Percentiles rank a stretch among this genome's conserved stretches.
Conservation (phyloP, 2,888 invertebrate genomes). For the Venustoraphidia nigricollis region DNA sequence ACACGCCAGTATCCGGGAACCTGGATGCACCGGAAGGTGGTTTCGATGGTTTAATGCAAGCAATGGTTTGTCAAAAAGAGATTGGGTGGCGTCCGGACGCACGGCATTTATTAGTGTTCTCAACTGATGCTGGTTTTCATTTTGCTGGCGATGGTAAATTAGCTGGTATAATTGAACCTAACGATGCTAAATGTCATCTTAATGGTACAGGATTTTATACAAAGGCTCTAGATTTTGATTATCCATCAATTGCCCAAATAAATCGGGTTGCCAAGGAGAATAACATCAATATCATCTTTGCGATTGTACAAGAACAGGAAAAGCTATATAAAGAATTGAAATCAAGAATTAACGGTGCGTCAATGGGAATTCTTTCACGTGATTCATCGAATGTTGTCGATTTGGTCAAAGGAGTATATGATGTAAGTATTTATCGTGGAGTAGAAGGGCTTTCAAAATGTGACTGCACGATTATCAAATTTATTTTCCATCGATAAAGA, state of each 20-base stretch:
- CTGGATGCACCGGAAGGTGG: conserved; percentile 52
- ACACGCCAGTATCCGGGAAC: conserved; percentile 33
- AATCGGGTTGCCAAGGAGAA: conserved; percentile 45
- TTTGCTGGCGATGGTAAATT: conserved; percentile 63
- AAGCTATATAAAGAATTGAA: conserved; percentile 36
- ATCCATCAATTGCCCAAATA: conserved; percentile 60
- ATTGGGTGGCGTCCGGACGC: conserved; percentile 69
- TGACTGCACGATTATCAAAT: no score
- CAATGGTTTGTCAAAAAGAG: conserved; percentile 48
- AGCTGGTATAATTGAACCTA: conserved; percentile 50
- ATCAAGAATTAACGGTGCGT: conserved; percentile 48
- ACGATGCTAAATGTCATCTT: conserved; percentile 55
- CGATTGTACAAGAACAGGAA: conserved; percentile 33
- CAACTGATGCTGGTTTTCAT: conserved; percentile 59
- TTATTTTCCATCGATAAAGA: no score
- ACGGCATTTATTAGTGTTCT: conserved; percentile 58
- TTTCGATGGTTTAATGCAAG: conserved; percentile 78
- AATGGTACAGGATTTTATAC: conserved; percentile 36
- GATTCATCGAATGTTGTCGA: conserved; percentile 51
- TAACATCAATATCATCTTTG: conserved; percentile 65
- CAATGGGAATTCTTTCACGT: conserved; percentile 41
- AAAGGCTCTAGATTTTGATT: conserved; percentile 46
- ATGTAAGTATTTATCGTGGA: conserved; percentile 37
- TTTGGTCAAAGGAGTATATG: conserved; percentile 52
- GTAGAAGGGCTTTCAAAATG: no score